These are phyloP conservation scores for Axinella damicornis DNA, from an alignment of 37 sponge, comb jelly and placozoan genomes.

Conservation along the genomic window DNA sequence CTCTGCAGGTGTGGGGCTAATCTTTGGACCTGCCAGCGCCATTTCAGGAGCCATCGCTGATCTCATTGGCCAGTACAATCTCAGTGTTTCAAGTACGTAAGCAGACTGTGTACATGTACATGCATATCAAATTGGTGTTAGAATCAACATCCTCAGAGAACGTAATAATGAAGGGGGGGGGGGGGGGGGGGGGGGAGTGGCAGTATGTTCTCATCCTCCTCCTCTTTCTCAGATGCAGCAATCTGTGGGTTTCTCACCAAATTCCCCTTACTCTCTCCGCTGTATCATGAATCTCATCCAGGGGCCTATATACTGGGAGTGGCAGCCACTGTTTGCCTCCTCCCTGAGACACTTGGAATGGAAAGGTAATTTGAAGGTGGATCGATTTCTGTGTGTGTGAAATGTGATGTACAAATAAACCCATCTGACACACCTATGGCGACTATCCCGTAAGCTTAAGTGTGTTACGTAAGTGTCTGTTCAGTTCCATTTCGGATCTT, in stretches of 20 bases:
- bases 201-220: background rate
- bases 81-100: slow-evolving; percentile 55
- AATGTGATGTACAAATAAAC: no score
- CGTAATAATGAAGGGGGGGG: no score
- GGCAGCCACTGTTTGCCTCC: slow-evolving; percentile 15
- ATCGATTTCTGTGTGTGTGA: no score
- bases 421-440: no score
- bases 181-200: no score
- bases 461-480: no score
- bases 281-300: slow-evolving; percentile 47
- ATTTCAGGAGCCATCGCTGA: slow-evolving; percentile 70
- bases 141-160: no score
- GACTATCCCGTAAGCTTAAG: no score
- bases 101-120: no score
- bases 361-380: slow-evolving; percentile 43
- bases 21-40: slow-evolving; percentile 79
- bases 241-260: slow-evolving; percentile 34
- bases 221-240: slow-evolving; percentile 25
- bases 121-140: no score
- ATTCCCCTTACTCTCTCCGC: slow-evolving; percentile 76
- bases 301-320: slow-evolving; percentile 28
- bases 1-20: slow-evolving; percentile 56
- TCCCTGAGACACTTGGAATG: slow-evolving; percentile 67
- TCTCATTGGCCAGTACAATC: slow-evolving; percentile 79
- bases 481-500: no score